A percentile compares a stretch with the other conserved stretches of the same genome.
phyloP scores from a whole-genome alignment of 2,797 vertebrate species.

The Mus caroli region DNA sequence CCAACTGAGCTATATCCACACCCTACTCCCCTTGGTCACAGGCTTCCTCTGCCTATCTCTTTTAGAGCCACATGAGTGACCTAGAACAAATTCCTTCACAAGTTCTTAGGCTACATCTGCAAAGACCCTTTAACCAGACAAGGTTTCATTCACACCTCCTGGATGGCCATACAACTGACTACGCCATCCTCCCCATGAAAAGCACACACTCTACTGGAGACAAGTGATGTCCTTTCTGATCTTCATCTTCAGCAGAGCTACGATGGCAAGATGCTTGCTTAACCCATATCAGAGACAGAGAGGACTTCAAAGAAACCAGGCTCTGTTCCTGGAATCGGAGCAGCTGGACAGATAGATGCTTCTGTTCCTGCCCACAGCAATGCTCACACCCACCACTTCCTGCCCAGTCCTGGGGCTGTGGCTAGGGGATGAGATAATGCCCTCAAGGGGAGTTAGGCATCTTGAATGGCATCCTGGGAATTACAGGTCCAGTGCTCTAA shows the following conservation, averaged over 20 bases:
- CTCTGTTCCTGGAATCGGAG: neutral
- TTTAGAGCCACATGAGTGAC: neutral
- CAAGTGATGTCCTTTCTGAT: neutral
- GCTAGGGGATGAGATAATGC: neutral
- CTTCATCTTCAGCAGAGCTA: neutral
- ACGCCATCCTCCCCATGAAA: neutral
- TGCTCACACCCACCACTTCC: neutral
- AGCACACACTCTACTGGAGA: neutral
- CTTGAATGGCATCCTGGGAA: neutral
- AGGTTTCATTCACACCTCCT: neutral
- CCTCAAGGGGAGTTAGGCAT: neutral
- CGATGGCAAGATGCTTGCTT: neutral
- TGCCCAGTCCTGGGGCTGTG: rapidly evolving
- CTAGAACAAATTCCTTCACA: neutral
- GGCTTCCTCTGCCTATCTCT: neutral
- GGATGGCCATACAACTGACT: neutral
- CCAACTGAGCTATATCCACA: neutral
- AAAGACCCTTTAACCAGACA: slow-evolving; percentile 23
- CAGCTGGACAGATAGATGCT: neutral
- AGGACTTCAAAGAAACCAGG: neutral
- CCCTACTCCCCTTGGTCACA: neutral
- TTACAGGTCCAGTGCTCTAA: neutral
- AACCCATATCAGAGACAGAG: neutral
- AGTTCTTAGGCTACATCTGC: neutral
- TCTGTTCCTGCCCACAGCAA: neutral